Evolutionary conservation across 2,888 invertebrate species (phyloP).

Genomic region (Salticus scenicus): DNA sequence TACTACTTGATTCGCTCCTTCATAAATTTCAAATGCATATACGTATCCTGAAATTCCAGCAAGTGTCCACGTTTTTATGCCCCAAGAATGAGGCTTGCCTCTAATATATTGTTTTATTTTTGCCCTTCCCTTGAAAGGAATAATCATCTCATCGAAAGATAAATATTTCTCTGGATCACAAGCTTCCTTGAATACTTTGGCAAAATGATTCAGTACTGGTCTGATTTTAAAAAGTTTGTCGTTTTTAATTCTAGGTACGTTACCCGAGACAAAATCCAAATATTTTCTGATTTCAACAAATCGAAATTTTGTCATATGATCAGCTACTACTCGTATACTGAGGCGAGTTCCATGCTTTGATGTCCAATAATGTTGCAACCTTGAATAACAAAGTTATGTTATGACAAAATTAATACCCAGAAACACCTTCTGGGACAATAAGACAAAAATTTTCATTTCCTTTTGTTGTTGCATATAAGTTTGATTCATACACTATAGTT

Average conservation of each 20-base stretch:
- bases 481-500: neutral
- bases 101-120: slow-evolving; percentile 8
- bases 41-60: slow-evolving; percentile 9
- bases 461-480: slow-evolving; percentile 8
- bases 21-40: slow-evolving; percentile 6
- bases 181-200: slow-evolving; percentile 8
- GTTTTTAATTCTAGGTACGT: neutral
- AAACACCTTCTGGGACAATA: neutral
- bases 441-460: neutral
- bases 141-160: neutral
- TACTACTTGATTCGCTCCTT: neutral
- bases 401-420: slow-evolving; percentile 4
- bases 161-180: slow-evolving; percentile 7
- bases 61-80: neutral
- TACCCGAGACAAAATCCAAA: neutral
- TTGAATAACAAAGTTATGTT: neutral
- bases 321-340: neutral
- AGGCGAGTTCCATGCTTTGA: neutral
- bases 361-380: slow-evolving; percentile 11
- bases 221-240: neutral
- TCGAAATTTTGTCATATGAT: slow-evolving; percentile 2
- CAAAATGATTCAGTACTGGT: too few relatives aligned
- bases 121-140: slow-evolving; percentile 6
- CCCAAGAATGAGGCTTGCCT: neutral
- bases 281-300: slow-evolving; percentile 14